A percentile compares a stretch with the other conserved stretches of the same genome.
phyloP scores from a whole-genome alignment of 2,888 invertebrate species.

The Cristatella mucedo region DNA sequence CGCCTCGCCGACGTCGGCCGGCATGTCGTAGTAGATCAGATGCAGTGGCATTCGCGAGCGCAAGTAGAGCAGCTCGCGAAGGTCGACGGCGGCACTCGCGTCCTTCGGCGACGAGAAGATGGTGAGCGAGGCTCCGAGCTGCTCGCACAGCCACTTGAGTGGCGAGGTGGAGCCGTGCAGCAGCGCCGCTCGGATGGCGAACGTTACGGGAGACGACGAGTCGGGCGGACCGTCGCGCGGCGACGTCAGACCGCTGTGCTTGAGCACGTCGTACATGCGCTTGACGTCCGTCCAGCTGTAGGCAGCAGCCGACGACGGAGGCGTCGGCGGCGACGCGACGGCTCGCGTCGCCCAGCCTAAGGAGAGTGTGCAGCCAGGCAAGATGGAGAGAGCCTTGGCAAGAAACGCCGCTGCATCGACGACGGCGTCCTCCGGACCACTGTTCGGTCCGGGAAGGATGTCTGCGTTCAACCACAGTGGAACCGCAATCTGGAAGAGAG shows the following conservation, averaged over 20 bases:
- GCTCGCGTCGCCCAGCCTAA: conserved; percentile 32
- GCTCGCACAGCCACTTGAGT: conserved; percentile 27
- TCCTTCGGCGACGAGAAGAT: conserved; percentile 21
- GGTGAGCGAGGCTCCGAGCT: conserved; percentile 19
- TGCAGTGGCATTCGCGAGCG: conserved; percentile 12
- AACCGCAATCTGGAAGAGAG: conserved; percentile 33
- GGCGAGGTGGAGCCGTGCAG: conserved; percentile 25
- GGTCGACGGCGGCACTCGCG: conserved; percentile 8
- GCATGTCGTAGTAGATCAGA: conserved; percentile 14
- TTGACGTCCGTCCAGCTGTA: conserved; percentile 26
- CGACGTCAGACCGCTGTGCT: conserved; percentile 17
- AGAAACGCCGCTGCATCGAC: neutral
- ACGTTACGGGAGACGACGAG: conserved; percentile 16
- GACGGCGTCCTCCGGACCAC: neutral
- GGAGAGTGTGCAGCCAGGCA: conserved; percentile 26
- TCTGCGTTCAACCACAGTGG: conserved; percentile 79
- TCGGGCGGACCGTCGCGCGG: too few relatives aligned
- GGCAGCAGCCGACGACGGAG: neutral
- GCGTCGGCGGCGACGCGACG: neutral
- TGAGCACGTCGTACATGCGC: conserved; percentile 26
- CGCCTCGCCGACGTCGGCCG: conserved; percentile 12
- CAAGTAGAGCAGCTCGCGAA: conserved; percentile 13
- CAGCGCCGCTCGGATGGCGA: conserved; percentile 22
- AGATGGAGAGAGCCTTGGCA: conserved; percentile 10
- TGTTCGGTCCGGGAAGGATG: conserved; percentile 54